Percentiles rank a stretch among this genome's conserved stretches.
These are phyloP conservation scores for Calameuta pallipes DNA, from an alignment of 2,888 invertebrate genomes.

Conservation along the genomic window DNA sequence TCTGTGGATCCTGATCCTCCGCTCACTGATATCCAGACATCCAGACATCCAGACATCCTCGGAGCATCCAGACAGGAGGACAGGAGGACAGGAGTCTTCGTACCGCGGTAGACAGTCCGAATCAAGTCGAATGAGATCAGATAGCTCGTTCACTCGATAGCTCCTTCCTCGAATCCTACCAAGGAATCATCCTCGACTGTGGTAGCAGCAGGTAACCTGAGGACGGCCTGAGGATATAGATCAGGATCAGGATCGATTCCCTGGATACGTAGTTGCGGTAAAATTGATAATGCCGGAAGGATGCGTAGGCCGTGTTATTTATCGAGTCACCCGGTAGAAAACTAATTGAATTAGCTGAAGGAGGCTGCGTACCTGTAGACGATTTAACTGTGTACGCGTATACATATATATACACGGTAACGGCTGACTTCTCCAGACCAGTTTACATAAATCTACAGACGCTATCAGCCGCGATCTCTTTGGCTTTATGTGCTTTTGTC, in stretches of 20 bases:
- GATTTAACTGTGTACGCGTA: not conserved
- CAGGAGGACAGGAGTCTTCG: not conserved
- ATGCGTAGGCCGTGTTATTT: conserved; percentile 23
- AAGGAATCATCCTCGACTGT: too few relatives aligned
- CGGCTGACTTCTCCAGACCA: conserved; percentile 24
- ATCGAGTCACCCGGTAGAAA: conserved; percentile 28
- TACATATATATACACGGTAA: conserved; percentile 1
- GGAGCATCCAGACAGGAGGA: not conserved
- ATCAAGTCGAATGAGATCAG: conserved; percentile 4
- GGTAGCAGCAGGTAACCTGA: too few relatives aligned
- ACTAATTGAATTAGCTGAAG: conserved; percentile 32
- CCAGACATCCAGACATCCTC: too few relatives aligned
- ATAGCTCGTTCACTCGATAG: not conserved
- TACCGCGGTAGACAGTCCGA: not conserved
- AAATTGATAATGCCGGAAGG: conserved; percentile 4
- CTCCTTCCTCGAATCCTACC: too few relatives aligned
- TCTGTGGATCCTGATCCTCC: not conserved
- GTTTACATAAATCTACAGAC: conserved; percentile 37
- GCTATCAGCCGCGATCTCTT: conserved; percentile 30
- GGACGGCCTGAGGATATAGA: not conserved
- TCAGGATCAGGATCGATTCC: conserved; percentile 1
- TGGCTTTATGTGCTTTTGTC: conserved; percentile 34
- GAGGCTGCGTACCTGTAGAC: not conserved
- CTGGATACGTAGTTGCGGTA: not conserved
- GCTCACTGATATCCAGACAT: not conserved